Conservation (phyloP, 1,140 invertebrate species). For the Heterodera carotae region DNA sequence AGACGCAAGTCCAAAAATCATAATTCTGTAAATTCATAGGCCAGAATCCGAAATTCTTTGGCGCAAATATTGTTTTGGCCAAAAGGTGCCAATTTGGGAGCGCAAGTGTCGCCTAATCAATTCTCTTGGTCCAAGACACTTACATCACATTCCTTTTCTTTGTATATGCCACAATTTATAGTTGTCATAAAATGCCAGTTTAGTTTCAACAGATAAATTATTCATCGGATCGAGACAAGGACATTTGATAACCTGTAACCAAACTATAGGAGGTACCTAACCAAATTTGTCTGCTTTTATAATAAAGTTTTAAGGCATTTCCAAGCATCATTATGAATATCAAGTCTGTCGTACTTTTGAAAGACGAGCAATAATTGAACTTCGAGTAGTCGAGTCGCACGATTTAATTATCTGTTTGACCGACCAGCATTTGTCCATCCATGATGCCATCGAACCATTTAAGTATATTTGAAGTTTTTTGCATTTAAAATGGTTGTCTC, state of each 20-base stretch:
- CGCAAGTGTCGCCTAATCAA: no score
- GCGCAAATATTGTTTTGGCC: no score
- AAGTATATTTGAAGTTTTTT: conserved; percentile 5
- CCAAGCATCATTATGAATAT: conserved; percentile 40
- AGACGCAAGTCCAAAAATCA: no score
- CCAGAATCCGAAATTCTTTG: no score
- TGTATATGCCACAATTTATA: no score
- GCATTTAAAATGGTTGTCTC: neutral
- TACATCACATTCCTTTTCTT: no score
- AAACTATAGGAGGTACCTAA: conserved; percentile 14
- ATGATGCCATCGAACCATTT: conserved; percentile 41
- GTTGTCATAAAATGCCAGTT: no score
- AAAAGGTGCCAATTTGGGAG: no score
- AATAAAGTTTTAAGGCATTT: conserved; percentile 7
- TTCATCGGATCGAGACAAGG: conserved; percentile 50
- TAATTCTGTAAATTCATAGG: no score
- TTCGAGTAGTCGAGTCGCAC: conserved; percentile 43
- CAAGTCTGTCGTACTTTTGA: conserved; percentile 44
- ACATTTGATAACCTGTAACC: conserved; percentile 47
- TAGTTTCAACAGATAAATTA: conserved; percentile 48
- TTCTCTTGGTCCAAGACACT: no score
- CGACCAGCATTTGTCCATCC: conserved; percentile 38
- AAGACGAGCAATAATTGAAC: conserved; percentile 45
- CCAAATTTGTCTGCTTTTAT: conserved; percentile 3
- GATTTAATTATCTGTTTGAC: conserved; percentile 49